Evolutionary conservation across 2,888 invertebrate species (phyloP).

Genomic region (Ryuthela nishihirai): DNA sequence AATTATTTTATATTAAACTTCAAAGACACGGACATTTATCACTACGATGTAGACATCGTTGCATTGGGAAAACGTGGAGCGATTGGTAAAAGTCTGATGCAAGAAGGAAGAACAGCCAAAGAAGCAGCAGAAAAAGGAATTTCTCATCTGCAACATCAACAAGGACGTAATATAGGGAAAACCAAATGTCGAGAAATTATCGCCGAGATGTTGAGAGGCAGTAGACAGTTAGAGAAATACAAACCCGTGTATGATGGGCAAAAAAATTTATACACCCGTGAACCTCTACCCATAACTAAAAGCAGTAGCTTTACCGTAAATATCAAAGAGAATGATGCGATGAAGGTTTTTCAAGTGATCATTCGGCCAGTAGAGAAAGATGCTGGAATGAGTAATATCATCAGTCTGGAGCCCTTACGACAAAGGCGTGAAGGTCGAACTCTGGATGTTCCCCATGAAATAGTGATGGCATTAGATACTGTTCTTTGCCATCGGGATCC

Average conservation of each 20-base stretch:
- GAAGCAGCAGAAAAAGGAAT: slow-evolving; percentile 51
- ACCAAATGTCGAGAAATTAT: slow-evolving; percentile 49
- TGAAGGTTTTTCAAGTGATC: not conserved
- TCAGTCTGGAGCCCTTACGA: slow-evolving; percentile 1
- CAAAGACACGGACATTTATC: slow-evolving; percentile 50
- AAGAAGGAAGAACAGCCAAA: not conserved
- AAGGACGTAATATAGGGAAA: no score
- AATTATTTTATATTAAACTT: not conserved
- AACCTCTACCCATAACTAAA: slow-evolving; percentile 49
- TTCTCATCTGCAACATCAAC: no score
- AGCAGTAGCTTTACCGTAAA: not conserved
- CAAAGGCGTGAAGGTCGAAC: not conserved
- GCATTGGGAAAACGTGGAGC: not conserved
- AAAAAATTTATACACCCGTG: slow-evolving; percentile 56
- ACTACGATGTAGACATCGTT: slow-evolving; percentile 56
- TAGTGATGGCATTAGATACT: slow-evolving; percentile 6
- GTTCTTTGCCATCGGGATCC: slow-evolving; percentile 8
- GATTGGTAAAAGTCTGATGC: not conserved
- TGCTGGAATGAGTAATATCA: not conserved
- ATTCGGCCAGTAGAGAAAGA: slow-evolving; percentile 3
- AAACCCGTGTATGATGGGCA: slow-evolving; percentile 57
- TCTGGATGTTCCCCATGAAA: not conserved
- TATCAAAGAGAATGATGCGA: not conserved
- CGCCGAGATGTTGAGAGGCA: slow-evolving; percentile 51
- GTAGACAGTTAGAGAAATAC: slow-evolving; percentile 42